A percentile compares a stretch with the other conserved stretches of the same genome.
These are phyloP conservation scores for Streptopelia turtur DNA, from an alignment of 2,797 vertebrate species.

Conservation along the genomic window DNA sequence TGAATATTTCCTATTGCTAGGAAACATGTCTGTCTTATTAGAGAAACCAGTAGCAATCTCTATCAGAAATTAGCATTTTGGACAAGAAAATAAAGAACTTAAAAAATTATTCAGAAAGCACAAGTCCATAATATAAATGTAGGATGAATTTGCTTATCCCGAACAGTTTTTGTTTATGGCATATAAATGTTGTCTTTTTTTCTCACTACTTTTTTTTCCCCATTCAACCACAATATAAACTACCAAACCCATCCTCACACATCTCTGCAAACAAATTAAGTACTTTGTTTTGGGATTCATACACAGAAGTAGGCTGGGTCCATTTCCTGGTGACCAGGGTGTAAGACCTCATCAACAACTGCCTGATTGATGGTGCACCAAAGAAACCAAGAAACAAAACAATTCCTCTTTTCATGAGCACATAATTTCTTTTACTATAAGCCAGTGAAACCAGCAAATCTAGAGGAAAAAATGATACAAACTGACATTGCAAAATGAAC, in stretches of 20 bases:
- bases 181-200: background rate
- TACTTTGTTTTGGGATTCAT: conserved; percentile 27
- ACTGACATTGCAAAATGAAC: background rate
- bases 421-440: background rate
- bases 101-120: background rate
- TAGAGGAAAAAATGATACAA: background rate
- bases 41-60: background rate
- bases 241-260: background rate
- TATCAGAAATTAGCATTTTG: background rate
- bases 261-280: background rate
- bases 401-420: background rate
- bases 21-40: background rate
- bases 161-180: background rate
- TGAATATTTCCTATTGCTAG: background rate
- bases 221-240: conserved; percentile 7
- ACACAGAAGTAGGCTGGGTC: conserved; percentile 19
- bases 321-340: conserved; percentile 26
- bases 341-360: conserved; percentile 49
- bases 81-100: background rate
- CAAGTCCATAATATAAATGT: background rate
- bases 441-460: background rate
- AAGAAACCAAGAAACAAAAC: conserved; percentile 36
- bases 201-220: background rate
- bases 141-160: background rate
- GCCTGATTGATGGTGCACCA: conserved; percentile 36